Percentiles rank a stretch among this genome's conserved stretches.
Evolutionary conservation across 2,888 invertebrate genomes (phyloP).

Genomic region (Loripinus fragilis): DNA sequence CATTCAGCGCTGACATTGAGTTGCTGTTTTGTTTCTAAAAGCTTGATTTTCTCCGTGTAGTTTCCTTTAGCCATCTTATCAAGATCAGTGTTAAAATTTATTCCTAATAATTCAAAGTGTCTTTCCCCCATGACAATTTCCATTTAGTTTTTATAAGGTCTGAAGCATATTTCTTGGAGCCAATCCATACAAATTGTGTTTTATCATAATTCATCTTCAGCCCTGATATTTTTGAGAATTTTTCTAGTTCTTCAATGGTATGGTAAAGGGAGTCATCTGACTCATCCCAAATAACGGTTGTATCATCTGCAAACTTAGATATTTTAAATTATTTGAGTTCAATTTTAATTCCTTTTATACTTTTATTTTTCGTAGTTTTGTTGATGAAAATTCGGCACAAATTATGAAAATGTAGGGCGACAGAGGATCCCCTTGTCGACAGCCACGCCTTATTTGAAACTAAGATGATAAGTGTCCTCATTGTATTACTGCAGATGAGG

Average conservation of each 20-base stretch:
- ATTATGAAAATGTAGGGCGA: background rate
- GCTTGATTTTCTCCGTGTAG: background rate
- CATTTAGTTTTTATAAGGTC: no score
- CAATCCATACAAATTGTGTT: slow-evolving; percentile 4
- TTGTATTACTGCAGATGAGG: background rate
- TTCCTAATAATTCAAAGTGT: background rate
- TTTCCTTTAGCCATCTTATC: no score
- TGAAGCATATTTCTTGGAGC: background rate
- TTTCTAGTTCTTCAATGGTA: no score
- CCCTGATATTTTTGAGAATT: no score
- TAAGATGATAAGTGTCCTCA: background rate
- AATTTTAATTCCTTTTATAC: background rate
- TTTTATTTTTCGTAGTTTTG: no score
- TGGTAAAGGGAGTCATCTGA: no score
- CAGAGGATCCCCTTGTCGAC: background rate
- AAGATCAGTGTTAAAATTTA: no score
- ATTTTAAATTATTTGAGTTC: background rate
- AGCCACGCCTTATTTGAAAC: background rate
- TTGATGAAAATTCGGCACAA: background rate
- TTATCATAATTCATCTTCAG: background rate
- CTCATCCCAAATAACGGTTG: no score
- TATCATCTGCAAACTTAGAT: no score
- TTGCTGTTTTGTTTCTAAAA: no score
- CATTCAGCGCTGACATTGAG: background rate
- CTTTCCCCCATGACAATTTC: no score